Evolutionary conservation across 2,113 vertebrate species (phyloP), one percentile per base, ranked within the genome.

Genomic region (Tragelaphus strepsiceros): DNA sequence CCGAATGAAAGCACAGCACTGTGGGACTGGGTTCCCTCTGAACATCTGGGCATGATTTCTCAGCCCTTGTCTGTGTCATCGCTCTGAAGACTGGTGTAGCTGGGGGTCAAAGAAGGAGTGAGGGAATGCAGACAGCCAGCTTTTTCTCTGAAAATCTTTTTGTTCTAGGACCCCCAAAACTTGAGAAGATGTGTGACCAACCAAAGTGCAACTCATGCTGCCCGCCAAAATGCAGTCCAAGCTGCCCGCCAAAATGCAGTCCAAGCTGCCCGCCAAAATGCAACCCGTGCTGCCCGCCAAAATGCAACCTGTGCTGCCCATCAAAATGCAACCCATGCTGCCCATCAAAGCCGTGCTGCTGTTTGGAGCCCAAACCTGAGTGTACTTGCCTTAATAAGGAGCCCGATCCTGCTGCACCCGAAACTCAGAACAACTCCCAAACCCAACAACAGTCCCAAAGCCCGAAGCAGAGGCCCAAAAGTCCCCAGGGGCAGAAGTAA

Each of bases 131-230:
- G 7, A 5, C 7, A 39, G 80, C 53, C 39, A 51, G 15, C 4
- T 74, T 80, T 81, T 26, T 43, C 91, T 74, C 46, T 97, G 39
- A 35, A 4, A 87, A 62, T 85, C 4, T 78, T 54, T 30, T 56
- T 56, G 80, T 95, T 56, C 81, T 88, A 98, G 97, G 58, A 93
- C 49, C 26, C 87, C 43, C 71, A 81, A 91, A 77, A 74, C 56
- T 43, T 39, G 24, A 5, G 49, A 98, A 97, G 83, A 98, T 98
- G 97, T 84, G 96, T 54, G 97, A 98, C 43, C 78, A 94, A 43
- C 51, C 51, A 49, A 96, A 94, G 56, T 46, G 22, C 77, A 87
- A 74, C 13, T 59, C 53, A 0, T 86, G 97, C 54, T 90, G 78
- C 56, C 67, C 58, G 0, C 77, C 35, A 15, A 91, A 83, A 74